Percentiles rank a stretch among this genome's conserved stretches.
Conservation (phyloP, 2,888 invertebrate genomes). For the Deladenus siricidicola region DNA sequence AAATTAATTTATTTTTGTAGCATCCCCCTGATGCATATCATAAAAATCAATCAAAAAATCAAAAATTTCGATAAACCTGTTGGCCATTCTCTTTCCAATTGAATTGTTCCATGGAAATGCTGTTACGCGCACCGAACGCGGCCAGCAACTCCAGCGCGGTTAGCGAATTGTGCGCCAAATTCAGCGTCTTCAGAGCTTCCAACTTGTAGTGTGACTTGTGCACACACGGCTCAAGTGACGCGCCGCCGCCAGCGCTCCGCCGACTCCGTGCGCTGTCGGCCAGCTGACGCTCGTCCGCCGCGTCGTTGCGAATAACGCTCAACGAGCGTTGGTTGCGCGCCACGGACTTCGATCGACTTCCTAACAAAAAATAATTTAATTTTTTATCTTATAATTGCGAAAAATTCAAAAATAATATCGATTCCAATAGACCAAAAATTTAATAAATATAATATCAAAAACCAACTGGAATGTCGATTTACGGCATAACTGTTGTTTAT, state of each 20-base stretch:
- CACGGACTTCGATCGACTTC: constrained; percentile 50
- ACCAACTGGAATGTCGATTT: constrained; percentile 21
- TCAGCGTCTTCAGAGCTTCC: constrained; percentile 71
- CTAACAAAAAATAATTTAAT: constrained; percentile 18
- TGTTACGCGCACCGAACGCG: constrained; percentile 10
- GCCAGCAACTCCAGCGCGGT: constrained; percentile 22
- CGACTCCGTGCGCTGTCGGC: background rate
- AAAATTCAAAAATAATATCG: no score
- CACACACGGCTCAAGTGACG: constrained; percentile 25
- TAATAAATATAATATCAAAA: no score
- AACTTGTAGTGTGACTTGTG: constrained; percentile 64
- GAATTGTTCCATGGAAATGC: constrained; percentile 6
- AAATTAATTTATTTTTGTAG: no score
- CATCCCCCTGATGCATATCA: no score
- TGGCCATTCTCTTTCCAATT: constrained; percentile 13
- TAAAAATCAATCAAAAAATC: no score
- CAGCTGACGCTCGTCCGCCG: constrained; percentile 4
- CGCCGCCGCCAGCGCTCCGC: constrained; percentile 42
- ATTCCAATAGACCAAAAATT: no score
- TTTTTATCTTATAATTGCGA: no score
- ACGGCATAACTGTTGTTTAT: constrained; percentile 15
- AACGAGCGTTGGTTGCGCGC: constrained; percentile 49
- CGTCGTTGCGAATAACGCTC: constrained; percentile 38
- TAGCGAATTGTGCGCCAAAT: constrained; percentile 61
- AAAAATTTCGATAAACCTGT: no score